A percentile compares a stretch with the other conserved stretches of the same genome.
Evolutionary conservation across 2,113 vertebrate genomes (phyloP).

Genomic region (Perca fluviatilis): DNA sequence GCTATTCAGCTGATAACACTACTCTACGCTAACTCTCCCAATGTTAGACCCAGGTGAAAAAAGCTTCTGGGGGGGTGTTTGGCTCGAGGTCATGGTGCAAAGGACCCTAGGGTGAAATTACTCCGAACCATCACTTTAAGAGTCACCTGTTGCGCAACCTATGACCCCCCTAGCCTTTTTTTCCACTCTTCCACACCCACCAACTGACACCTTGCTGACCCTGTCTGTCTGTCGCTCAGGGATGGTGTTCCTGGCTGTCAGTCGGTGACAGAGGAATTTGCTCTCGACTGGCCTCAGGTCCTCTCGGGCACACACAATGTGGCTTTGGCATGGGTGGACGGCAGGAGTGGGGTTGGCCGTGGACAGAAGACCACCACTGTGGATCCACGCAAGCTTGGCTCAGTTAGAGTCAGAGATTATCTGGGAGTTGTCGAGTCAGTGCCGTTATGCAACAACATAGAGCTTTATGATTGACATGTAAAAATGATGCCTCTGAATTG

Average conservation of each 20-base stretch:
- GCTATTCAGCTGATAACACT: too few species aligned
- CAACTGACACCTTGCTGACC: constrained; percentile 26
- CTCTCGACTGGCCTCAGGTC: constrained; percentile 85
- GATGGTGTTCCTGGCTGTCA: constrained; percentile 82
- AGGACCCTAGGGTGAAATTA: too few species aligned
- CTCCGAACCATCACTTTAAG: too few species aligned
- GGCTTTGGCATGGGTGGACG: constrained; percentile 85
- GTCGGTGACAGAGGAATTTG: constrained; percentile 85
- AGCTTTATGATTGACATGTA: background rate
- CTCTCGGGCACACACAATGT: constrained; percentile 81
- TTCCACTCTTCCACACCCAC: background rate
- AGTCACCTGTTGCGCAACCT: constrained; percentile 6
- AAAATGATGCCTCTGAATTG: background rate
- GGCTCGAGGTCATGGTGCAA: too few species aligned
- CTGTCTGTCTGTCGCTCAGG: constrained; percentile 66
- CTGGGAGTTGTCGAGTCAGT: constrained; percentile 85
- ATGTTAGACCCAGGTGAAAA: too few species aligned
- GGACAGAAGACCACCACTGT: constrained; percentile 79
- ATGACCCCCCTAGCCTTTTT: background rate
- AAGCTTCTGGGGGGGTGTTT: too few species aligned
- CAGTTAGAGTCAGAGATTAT: constrained; percentile 83
- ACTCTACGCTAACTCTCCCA: too few species aligned
- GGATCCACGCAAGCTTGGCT: constrained; percentile 81
- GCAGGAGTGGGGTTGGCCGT: constrained; percentile 75
- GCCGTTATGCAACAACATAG: constrained; percentile 14